A percentile compares a stretch with the other conserved stretches of the same genome.
phyloP scores from a whole-genome alignment of 2,113 vertebrate species.

The Chaetura pelagica region DNA sequence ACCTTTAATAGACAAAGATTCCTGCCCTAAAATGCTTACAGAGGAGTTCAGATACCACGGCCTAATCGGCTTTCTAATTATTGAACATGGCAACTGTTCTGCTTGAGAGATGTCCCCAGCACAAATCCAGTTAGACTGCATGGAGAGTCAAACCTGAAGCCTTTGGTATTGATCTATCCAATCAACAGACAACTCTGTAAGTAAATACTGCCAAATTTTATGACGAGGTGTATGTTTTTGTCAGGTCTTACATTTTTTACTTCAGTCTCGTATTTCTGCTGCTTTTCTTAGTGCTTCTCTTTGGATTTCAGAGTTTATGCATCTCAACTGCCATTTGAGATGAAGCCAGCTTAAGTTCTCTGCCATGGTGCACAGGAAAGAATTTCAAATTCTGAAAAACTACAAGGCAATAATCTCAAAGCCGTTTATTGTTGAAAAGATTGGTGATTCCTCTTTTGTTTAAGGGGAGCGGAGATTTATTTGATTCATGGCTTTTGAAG shows the following conservation, averaged over 20 bases:
- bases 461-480: background rate
- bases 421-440: background rate
- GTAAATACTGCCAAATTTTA: background rate
- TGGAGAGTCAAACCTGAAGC: background rate
- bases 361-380: background rate
- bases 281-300: background rate
- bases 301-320: background rate
- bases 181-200: background rate
- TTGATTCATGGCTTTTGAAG: background rate
- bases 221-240: background rate
- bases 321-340: background rate
- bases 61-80: background rate
- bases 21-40: background rate
- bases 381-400: background rate
- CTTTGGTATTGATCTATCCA: background rate
- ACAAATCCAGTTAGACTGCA: background rate
- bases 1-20: background rate
- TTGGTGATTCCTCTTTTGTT: background rate
- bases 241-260: background rate
- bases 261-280: background rate
- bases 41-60: background rate
- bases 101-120: background rate
- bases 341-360: background rate
- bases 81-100: background rate
- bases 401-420: background rate